Evolutionary conservation across 2,113 vertebrate genomes (phyloP).

Genomic region (Salminus brasiliensis): DNA sequence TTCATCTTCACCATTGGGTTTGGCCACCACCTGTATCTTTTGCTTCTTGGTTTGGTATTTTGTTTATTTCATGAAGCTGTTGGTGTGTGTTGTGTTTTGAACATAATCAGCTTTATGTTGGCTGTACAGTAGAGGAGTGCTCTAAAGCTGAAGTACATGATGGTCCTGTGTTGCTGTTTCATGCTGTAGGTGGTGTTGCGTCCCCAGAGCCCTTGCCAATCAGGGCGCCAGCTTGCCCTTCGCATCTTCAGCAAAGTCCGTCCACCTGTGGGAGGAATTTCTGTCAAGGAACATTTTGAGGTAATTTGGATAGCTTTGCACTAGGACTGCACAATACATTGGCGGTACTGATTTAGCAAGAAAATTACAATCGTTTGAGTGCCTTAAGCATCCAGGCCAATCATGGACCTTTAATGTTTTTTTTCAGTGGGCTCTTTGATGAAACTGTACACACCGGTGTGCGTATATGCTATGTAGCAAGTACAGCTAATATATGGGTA

Average conservation of each 20-base stretch:
- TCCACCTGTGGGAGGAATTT: slow-evolving; percentile 96
- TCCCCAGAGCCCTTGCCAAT: slow-evolving; percentile 94
- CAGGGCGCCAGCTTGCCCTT: slow-evolving; percentile 90
- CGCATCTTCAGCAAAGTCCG: slow-evolving; percentile 98
- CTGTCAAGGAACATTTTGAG: slow-evolving; percentile 98
- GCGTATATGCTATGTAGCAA: too few species aligned
- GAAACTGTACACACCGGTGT: neutral
- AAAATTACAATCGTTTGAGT: neutral
- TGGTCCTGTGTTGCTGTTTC: neutral
- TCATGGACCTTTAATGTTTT: too few species aligned
- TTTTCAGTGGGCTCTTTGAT: too few species aligned
- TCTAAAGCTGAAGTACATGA: neutral
- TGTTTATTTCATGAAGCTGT: neutral
- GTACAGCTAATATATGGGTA: too few species aligned
- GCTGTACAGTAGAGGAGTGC: neutral
- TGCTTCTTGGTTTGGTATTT: neutral
- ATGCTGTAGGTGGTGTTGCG: slow-evolving; percentile 88
- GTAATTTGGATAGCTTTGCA: slow-evolving; percentile 65
- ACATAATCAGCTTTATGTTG: neutral
- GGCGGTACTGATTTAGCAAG: neutral
- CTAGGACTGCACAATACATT: neutral
- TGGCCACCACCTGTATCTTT: neutral
- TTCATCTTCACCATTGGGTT: neutral
- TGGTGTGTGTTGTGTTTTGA: neutral
- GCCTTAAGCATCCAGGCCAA: neutral